A percentile compares a stretch with the other conserved stretches of the same genome.
Evolutionary conservation across 1,140 invertebrate genomes (phyloP).

Genomic region (Zaprionus ghesquierei): DNA sequence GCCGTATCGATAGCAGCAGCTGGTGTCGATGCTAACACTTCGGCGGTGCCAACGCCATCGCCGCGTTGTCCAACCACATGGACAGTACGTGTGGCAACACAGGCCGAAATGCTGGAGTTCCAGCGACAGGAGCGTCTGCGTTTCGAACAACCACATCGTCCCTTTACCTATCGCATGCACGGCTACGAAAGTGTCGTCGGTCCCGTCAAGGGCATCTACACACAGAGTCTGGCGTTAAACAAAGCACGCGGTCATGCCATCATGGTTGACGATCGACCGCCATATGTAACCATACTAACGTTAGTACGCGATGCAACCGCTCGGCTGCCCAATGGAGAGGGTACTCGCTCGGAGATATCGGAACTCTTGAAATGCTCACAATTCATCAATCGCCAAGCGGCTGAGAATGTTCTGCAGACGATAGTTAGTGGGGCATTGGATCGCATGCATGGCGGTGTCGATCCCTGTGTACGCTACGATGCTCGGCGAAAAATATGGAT

Average conservation of each 20-base stretch:
- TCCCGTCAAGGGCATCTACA: constrained; percentile 94
- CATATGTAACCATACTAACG: constrained; percentile 95
- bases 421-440: constrained; percentile 95
- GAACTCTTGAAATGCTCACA: constrained; percentile 86
- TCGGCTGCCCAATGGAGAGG: constrained; percentile 95
- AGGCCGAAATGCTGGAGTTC: constrained; percentile 91
- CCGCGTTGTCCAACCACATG: constrained; percentile 88
- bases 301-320: constrained; percentile 96
- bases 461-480: constrained; percentile 96
- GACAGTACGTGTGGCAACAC: constrained; percentile 90
- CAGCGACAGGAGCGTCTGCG: constrained; percentile 87
- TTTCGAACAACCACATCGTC: constrained; percentile 92
- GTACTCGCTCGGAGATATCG: constrained; percentile 93
- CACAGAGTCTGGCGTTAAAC: constrained; percentile 83
- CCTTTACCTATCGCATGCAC: constrained; percentile 93
- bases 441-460: constrained; percentile 92
- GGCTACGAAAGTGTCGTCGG: constrained; percentile 94
- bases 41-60: constrained; percentile 83
- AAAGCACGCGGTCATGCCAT: constrained; percentile 92
- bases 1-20: neutral
- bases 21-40: constrained; percentile 3
- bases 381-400: constrained; percentile 89
- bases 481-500: constrained; percentile 95
- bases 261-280: constrained; percentile 91
- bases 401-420: constrained; percentile 89